phyloP scores from a whole-genome alignment of 30 jellyfish, hydroid and myxozoan species.

The Cassiopea xamachana region DNA sequence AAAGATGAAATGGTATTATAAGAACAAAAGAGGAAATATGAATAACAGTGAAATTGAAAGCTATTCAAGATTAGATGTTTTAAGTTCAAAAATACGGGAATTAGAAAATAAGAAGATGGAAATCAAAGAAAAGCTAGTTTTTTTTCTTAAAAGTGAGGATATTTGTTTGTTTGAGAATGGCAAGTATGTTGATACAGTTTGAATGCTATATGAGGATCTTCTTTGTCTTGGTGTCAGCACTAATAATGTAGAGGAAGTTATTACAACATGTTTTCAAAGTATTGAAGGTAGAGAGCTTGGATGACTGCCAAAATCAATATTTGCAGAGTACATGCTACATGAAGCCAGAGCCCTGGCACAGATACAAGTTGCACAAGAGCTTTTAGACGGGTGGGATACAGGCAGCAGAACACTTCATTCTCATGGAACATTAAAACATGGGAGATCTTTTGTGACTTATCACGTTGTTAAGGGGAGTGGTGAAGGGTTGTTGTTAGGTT shows the following conservation, averaged over 20 bases:
- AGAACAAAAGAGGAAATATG: too few species aligned
- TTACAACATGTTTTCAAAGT: not conserved
- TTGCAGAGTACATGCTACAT: not conserved
- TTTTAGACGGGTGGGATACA: not conserved
- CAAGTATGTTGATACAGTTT: not conserved
- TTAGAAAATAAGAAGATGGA: slow-evolving; percentile 31
- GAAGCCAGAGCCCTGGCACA: not conserved
- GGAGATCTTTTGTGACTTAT: slow-evolving; percentile 8
- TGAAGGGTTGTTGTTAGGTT: slow-evolving; percentile 7
- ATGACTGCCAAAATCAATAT: too few species aligned
- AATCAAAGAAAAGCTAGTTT: slow-evolving; percentile 3
- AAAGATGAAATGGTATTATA: not conserved
- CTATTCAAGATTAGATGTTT: too few species aligned
- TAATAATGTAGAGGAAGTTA: not conserved
- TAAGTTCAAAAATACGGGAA: not conserved
- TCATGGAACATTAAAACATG: slow-evolving; percentile 57
- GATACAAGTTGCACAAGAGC: too few species aligned
- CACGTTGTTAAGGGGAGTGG: slow-evolving; percentile 57
- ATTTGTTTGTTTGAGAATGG: slow-evolving; percentile 18
- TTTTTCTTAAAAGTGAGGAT: slow-evolving; percentile 8
- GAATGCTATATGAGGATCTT: slow-evolving; percentile 11
- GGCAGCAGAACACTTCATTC: slow-evolving; percentile 14
- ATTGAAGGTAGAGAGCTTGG: not conserved
- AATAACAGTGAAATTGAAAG: too few species aligned
- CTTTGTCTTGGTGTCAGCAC: not conserved